These are phyloP conservation scores for Calliopum simillimum DNA, from an alignment of 2,888 invertebrate species.

Conservation along the genomic window DNA sequence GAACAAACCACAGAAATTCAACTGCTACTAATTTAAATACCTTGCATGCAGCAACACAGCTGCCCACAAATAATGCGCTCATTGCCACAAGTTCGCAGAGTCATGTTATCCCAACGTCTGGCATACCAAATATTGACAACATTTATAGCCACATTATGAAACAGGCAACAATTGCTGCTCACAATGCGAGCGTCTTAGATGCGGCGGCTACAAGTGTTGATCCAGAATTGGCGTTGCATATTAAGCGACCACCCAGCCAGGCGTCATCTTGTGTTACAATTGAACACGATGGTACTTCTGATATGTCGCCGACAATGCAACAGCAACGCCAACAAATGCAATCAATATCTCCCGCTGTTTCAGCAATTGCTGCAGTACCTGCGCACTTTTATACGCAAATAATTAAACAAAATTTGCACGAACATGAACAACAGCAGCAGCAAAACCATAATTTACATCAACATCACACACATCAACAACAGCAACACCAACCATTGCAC, in stretches of 20 bases:
- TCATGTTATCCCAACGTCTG: neutral
- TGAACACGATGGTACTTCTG: slow-evolving; percentile 23
- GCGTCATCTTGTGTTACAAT: slow-evolving; percentile 29
- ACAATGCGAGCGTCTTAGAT: slow-evolving; percentile 40
- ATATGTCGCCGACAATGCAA: slow-evolving; percentile 14
- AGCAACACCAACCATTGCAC: slow-evolving; percentile 20
- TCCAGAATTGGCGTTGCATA: slow-evolving; percentile 17
- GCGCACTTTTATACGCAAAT: slow-evolving; percentile 38
- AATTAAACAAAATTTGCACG: slow-evolving; percentile 32
- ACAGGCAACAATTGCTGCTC: slow-evolving; percentile 35
- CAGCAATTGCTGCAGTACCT: slow-evolving; percentile 11
- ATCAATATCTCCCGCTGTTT: neutral
- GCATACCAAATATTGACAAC: slow-evolving; percentile 54
- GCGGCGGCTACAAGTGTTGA: slow-evolving; percentile 20
- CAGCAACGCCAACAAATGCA: slow-evolving; percentile 31
- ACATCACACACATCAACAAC: slow-evolving; percentile 19
- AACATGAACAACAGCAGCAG: slow-evolving; percentile 26
- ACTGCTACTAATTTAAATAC: neutral
- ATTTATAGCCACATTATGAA: slow-evolving; percentile 54
- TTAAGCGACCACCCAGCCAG: slow-evolving; percentile 36
- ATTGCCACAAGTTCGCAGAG: neutral
- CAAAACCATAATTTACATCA: slow-evolving; percentile 13
- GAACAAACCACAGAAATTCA: slow-evolving; percentile 1
- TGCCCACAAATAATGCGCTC: neutral
- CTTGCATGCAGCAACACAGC: slow-evolving; percentile 12